Evolutionary conservation across 2,797 vertebrate species (phyloP), one percentile per base, ranked within the genome.

Genomic region (Amblyraja radiata): DNA sequence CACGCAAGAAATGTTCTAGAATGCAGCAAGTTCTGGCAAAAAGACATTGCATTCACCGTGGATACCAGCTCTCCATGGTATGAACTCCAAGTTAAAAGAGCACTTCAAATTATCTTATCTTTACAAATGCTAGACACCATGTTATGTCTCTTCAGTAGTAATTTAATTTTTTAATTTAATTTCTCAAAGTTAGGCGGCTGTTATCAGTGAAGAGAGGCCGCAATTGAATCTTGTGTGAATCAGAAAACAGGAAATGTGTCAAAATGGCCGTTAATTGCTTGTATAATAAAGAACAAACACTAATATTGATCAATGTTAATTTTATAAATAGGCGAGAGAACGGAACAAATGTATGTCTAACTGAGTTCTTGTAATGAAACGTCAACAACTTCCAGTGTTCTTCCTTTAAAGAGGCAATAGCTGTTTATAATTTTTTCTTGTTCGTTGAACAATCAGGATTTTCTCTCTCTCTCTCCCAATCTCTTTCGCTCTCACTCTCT

Each of bases 331-430:
- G 8, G 28, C 36, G 84, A 10, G n/a, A 88, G 84, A 88, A 88
- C 36, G 61, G 84, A 88, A 65, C 7, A 65, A 88, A 65, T 65
- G 61, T 61, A 61, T 16, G 4, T 39, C 28, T 88, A 13, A 84
- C 61, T 88, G 61, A 7, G 5, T 88, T 88, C 84, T n/a, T 88
- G 61, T 36, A 68, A 68, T 9, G 13, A 65, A 9, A 21, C 36
- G 84, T 65, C 32, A 13, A 16, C 14, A 68, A 36, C n/a, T 68
- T 36, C n/a, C 14, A 25, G 16, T 36, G 63, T 65, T 86, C 61
- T 28, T 63, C 13, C 58, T 88, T 88, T 88, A 88, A 88, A 68
- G 84, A 68, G 63, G 68, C 61, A 68, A 68, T 88, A 88, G 13
- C 63, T 2, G 16, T 21, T 18, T 36, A 0, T 0, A 65, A 1